Percentiles rank a stretch among this genome's conserved stretches.
phyloP scores from a whole-genome alignment of 2,113 vertebrate species.

The Callaeas wilsoni region DNA sequence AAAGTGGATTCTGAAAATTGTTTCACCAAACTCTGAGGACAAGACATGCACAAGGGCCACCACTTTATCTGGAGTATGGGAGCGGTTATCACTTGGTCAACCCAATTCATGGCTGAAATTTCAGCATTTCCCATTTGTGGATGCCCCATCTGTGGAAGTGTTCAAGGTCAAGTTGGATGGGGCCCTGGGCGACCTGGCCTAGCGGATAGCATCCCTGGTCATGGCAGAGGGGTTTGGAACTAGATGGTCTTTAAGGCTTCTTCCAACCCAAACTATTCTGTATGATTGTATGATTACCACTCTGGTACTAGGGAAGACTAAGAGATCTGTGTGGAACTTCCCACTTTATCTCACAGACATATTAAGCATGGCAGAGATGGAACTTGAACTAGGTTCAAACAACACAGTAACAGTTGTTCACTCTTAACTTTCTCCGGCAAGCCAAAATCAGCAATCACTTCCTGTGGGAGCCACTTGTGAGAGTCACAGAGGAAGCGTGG shows the following conservation, averaged over 20 bases:
- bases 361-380: not conserved
- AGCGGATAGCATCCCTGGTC: not conserved
- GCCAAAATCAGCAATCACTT: not conserved
- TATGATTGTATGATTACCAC: not conserved
- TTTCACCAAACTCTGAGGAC: not conserved
- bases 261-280: not conserved
- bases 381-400: not conserved
- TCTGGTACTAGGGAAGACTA: not conserved
- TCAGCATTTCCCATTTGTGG: not conserved
- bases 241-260: not conserved
- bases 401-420: not conserved
- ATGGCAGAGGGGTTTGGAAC: not conserved
- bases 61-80: not conserved
- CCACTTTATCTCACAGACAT: not conserved
- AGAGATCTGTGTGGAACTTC: not conserved
- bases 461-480: not conserved
- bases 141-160: not conserved
- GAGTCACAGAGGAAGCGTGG: not conserved
- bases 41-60: accelerated
- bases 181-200: not conserved
- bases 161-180: not conserved
- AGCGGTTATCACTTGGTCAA: not conserved
- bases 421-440: not conserved
- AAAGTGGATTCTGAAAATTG: not conserved
- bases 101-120: not conserved